Base-by-base conservation (phyloP, 2,797 vertebrate genomes). In the Knipowitschia caucasica region DNA sequence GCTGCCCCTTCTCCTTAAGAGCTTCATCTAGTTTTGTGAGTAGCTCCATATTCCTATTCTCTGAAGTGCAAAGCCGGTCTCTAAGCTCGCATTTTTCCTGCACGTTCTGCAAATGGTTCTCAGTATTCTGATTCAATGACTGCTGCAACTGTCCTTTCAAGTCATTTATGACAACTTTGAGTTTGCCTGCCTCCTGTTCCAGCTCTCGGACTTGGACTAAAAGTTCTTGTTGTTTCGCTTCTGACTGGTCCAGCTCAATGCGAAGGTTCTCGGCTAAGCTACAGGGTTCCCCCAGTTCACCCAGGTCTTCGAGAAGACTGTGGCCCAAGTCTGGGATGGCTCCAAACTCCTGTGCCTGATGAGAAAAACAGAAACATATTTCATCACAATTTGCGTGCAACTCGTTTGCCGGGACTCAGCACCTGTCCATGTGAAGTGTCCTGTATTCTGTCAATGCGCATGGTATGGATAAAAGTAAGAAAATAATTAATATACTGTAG, bases 241-340 rank as follows among this genome's bases (percentile, higher is more conserved):
- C 93, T 2, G 93, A 91, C 40, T 92, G 94, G 78, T 98, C 94
- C 4, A 98, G 93, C 64, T 96, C 93, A 24, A 93, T 64, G 46
- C 90, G 92, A 73, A 97, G 90, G 70, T 93, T 93, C 14, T 98
- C 95, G 0, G 91, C 89, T 7, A 89, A 73, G 49, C 86, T 92
- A 62, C 90, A 83, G 2, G 90, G 83, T 67, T 95, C 93, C 1
- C 34, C 83, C 5, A 90, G 83, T 71, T 93, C 93, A 0, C 50
- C 86, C 5, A 87, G 67, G 10, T 89, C 85, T 8, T 72, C 75
- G 9, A 90, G 89, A 7, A 94, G 51, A 62, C 88, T 86, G 57
- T 79, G 92, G 60, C 81, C 90, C 43, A 87, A 62, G 46, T 96
- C 93, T 8, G 91, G 83, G 56, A 88, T 83, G 50, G 89, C 90